Conservation (phyloP, 64 coral and sea anemone species). For the Acropora yongei region DNA sequence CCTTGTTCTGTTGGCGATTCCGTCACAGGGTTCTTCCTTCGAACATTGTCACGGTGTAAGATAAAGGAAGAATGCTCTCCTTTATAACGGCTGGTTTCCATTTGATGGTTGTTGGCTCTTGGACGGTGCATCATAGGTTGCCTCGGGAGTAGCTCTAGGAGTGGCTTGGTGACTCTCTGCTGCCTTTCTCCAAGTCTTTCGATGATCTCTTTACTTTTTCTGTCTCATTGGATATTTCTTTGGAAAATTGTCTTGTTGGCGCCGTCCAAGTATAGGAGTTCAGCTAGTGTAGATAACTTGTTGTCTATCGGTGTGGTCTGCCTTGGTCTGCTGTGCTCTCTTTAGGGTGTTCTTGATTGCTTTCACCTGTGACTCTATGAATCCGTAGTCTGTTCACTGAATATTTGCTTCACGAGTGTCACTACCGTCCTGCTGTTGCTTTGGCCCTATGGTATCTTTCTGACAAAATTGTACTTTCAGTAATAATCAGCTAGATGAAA, state of each 20-base stretch:
- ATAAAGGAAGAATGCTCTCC: too few relatives aligned
- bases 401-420: slow-evolving; percentile 43
- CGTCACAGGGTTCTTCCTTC: too few relatives aligned
- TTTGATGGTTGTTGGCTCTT: too few relatives aligned
- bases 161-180: too few relatives aligned
- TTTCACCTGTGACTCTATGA: slow-evolving; percentile 42
- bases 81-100: too few relatives aligned
- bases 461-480: slow-evolving; percentile 24
- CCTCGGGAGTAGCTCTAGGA: too few relatives aligned
- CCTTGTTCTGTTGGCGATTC: too few relatives aligned
- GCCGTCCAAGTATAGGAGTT: slow-evolving; percentile 27
- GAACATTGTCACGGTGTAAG: too few relatives aligned
- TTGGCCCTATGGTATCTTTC: not conserved
- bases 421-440: slow-evolving; percentile 37
- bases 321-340: slow-evolving; percentile 2
- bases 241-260: slow-evolving; percentile 35
- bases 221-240: too few relatives aligned
- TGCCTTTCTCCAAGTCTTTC: too few relatives aligned
- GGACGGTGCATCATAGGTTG: too few relatives aligned
- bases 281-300: slow-evolving; percentile 25
- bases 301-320: slow-evolving; percentile 42
- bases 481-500: slow-evolving; percentile 54
- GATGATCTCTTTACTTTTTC: too few relatives aligned
- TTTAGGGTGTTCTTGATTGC: slow-evolving; percentile 60
- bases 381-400: slow-evolving; percentile 17